Evolutionary conservation across 2,888 invertebrate species (phyloP).

Genomic region (Eurois occulta): DNA sequence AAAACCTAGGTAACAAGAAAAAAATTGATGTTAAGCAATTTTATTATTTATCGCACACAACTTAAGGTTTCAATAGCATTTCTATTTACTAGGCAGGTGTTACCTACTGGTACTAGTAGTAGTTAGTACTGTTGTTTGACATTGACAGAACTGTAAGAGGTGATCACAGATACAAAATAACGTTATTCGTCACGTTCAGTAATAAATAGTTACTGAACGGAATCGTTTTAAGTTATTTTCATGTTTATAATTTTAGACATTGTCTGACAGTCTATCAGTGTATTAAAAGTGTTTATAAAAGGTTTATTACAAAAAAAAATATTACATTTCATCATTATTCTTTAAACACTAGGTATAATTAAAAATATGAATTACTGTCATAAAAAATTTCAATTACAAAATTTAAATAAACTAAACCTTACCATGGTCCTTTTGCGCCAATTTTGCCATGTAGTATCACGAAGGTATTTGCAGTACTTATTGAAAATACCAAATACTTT

Average conservation of each 20-base stretch:
- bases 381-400: too few relatives aligned
- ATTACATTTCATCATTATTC: too few relatives aligned
- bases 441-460: too few relatives aligned
- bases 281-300: too few relatives aligned
- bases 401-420: too few relatives aligned
- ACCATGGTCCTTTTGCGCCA: too few relatives aligned
- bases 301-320: too few relatives aligned
- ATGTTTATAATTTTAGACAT: neutral
- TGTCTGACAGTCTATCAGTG: too few relatives aligned
- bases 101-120: neutral
- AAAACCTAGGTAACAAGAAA: neutral
- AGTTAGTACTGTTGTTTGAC: neutral
- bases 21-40: slow-evolving; percentile 6
- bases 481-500: too few relatives aligned
- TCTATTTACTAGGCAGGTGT: neutral
- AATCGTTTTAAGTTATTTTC: slow-evolving; percentile 13
- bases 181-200: neutral
- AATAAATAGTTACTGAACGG: neutral
- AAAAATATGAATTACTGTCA: too few relatives aligned
- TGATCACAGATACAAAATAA: slow-evolving; percentile 28
- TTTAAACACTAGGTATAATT: too few relatives aligned
- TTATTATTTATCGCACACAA: neutral
- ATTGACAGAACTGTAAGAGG: neutral
- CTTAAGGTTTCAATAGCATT: neutral
- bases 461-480: too few relatives aligned